Evolutionary conservation across 2,888 invertebrate species (phyloP).

Genomic region (Tyria jacobaeae): DNA sequence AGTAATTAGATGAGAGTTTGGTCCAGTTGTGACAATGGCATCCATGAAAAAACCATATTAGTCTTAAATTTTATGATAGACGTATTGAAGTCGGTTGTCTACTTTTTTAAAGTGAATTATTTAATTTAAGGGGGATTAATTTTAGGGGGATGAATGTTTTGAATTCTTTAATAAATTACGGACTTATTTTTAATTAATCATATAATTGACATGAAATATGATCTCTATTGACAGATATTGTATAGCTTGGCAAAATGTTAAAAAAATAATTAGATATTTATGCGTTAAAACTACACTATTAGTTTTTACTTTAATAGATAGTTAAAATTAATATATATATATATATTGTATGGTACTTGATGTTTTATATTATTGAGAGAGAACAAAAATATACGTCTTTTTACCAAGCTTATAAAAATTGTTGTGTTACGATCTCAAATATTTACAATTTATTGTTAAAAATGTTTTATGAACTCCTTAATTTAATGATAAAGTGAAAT

Average conservation of each 20-base stretch:
- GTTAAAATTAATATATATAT: background rate
- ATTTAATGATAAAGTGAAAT: conserved; percentile 16
- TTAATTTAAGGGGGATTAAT: too few relatives aligned
- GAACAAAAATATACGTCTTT: background rate
- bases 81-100: too few relatives aligned
- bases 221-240: background rate
- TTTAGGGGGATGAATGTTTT: background rate
- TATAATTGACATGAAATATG: background rate
- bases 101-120: too few relatives aligned
- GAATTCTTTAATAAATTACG: background rate
- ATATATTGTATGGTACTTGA: background rate
- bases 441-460: background rate
- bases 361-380: background rate
- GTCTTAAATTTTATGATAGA: too few relatives aligned
- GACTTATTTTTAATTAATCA: too few relatives aligned
- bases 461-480: background rate
- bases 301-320: background rate
- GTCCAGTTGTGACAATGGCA: too few relatives aligned
- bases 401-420: background rate
- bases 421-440: background rate
- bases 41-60: too few relatives aligned
- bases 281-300: background rate
- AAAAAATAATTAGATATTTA: background rate
- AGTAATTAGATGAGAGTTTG: too few relatives aligned
- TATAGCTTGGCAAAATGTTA: background rate